phyloP scores from a whole-genome alignment of 2,797 vertebrate genomes.

The Sebastes cheni region DNA sequence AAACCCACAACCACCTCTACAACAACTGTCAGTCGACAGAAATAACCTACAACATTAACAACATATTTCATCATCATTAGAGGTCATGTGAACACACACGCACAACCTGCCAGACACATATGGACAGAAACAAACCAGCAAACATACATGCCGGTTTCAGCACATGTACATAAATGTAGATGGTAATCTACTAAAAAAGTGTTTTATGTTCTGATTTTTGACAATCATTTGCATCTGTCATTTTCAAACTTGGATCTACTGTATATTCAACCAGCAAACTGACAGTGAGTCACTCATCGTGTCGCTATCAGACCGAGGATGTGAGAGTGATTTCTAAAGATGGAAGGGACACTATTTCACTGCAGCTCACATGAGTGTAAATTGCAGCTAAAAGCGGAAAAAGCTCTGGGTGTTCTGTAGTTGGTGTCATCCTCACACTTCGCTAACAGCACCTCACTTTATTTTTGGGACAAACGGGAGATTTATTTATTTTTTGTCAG shows the following conservation, averaged over 20 bases:
- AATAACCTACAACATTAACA: slow-evolving; percentile 63
- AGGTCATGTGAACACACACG: slow-evolving; percentile 27
- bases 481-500: slow-evolving; percentile 7
- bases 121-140: not conserved
- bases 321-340: slow-evolving; percentile 56
- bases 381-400: slow-evolving; percentile 47
- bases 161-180: not conserved
- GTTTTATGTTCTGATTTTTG: not conserved
- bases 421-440: slow-evolving; percentile 60
- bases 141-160: not conserved
- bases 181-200: not conserved
- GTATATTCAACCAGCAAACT: not conserved
- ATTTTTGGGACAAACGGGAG: slow-evolving; percentile 39
- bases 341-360: slow-evolving; percentile 35
- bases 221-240: slow-evolving; percentile 5
- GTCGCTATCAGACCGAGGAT: slow-evolving; percentile 30
- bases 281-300: slow-evolving; percentile 20
- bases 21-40: slow-evolving; percentile 59
- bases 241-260: slow-evolving; percentile 6
- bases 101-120: not conserved
- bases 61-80: slow-evolving; percentile 65
- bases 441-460: slow-evolving; percentile 43
- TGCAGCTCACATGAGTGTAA: slow-evolving; percentile 41
- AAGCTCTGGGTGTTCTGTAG: slow-evolving; percentile 46
- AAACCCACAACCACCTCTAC: slow-evolving; percentile 26